Percentiles rank a stretch among this genome's conserved stretches.
These are phyloP conservation scores for Xenopus tropicalis DNA, from an alignment of 2,113 vertebrate species.

Conservation along the genomic window UCB_Xtro_10.0 CM004443.2:66987001-66987500, in stretches of 20 bases:
- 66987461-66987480: conserved; percentile 1
- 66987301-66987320: background rate
- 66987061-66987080: too few relatives aligned
- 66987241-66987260: background rate
- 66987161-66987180: background rate
- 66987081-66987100: too few relatives aligned
- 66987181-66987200: background rate
- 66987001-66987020: too few relatives aligned
- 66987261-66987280: background rate
- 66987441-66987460: background rate
- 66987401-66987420: background rate
- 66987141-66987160: too few relatives aligned
- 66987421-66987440: background rate
- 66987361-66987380: background rate
- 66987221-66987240: background rate
- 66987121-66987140: too few relatives aligned
- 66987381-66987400: background rate
- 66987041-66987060: too few relatives aligned
- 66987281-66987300: background rate
- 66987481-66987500: too few relatives aligned
- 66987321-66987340: background rate
- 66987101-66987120: too few relatives aligned
- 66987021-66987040: too few relatives aligned
- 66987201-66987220: too few relatives aligned
- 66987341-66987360: background rate